Base-by-base conservation (phyloP, 2,113 vertebrate species). In the Eretmochelys imbricata region DNA sequence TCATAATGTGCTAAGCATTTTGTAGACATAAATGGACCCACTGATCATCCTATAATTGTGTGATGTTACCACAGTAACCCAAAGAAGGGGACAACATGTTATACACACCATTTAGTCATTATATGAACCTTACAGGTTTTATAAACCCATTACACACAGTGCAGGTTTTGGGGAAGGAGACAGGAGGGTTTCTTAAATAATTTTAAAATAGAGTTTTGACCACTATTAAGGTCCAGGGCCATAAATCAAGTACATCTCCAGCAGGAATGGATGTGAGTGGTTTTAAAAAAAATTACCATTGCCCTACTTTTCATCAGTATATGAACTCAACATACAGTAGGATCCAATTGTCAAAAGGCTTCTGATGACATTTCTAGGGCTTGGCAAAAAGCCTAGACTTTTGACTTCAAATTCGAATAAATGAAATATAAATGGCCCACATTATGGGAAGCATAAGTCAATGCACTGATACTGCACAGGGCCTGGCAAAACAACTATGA, bases 31-130 rank as follows among this genome's bases (percentile, higher is more conserved):
- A 81, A 42, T 80, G 82, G 93, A 94, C 81, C 42, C 82, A 88
- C 62, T 82, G 78, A 95, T 62, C 93, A 96, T 93, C 78, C 19
- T 1, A 5, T 50, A 78, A 75, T 88, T 95, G 62, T 53, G 65
- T 85, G 83, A 91, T 54, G 90, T 96, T 97, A 93, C 93, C 89
- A 92, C 78, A 95, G 96, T 89, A 96, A 95, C 94, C 57, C 78
- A 80, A 78, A 91, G 88, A 89, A 90, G 87, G 84, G 82, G 96
- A 91, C 84, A 89, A 27, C 31, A 38, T 88, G 87, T 80, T 22
- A 29, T 53, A 88, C 84, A 42, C 91, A 95, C 84, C 81, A 95
- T 92, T 95, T 95, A 87, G 78, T 93, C 35, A 1, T 87, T 93
- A 87, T 89, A 93, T 72, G 62, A 93, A 88, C 95, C 2, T 0